Evolutionary conservation across 1,140 invertebrate genomes (phyloP).

Genomic region (roundworm (Caenorhabditis elegans)): WBcel235 BX284605.5:14697001-14697500

Average conservation of each 20-base stretch:
- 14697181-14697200: slow-evolving; percentile 15
- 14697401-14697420: too few relatives aligned
- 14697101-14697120: slow-evolving; percentile 19
- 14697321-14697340: neutral
- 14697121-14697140: neutral
- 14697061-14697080: slow-evolving; percentile 26
- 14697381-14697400: too few relatives aligned
- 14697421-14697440: too few relatives aligned
- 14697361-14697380: too few relatives aligned
- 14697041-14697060: neutral
- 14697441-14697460: too few relatives aligned
- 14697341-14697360: neutral
- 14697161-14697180: neutral
- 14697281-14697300: slow-evolving; percentile 22
- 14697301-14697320: neutral
- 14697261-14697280: slow-evolving; percentile 16
- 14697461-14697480: too few relatives aligned
- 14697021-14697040: neutral
- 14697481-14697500: too few relatives aligned
- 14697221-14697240: neutral
- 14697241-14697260: neutral
- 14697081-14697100: slow-evolving; percentile 15
- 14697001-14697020: neutral
- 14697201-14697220: neutral
- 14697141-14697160: slow-evolving; percentile 30